Evolutionary conservation across 2,113 vertebrate genomes (phyloP).

Genomic region (Mastomys natalensis): DNA sequence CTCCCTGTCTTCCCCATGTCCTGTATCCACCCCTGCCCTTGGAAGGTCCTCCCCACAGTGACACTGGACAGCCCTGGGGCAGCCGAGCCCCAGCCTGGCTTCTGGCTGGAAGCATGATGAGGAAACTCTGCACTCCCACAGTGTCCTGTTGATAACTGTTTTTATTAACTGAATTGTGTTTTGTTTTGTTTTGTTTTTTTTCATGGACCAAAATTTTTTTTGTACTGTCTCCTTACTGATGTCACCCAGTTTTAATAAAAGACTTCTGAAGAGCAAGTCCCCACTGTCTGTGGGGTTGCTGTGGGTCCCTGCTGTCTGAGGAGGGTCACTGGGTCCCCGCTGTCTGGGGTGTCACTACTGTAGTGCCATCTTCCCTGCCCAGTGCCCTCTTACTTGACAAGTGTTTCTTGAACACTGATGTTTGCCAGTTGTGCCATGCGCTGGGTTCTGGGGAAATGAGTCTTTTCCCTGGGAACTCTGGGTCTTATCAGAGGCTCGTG

Average conservation of each 20-base stretch:
- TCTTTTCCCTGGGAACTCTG: not conserved
- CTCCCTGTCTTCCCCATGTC: slow-evolving; percentile 19
- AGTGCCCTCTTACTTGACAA: not conserved
- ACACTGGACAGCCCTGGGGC: slow-evolving; percentile 72
- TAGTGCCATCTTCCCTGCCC: not conserved
- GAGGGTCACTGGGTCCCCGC: not conserved
- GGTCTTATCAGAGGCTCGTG: not conserved
- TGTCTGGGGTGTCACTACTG: not conserved
- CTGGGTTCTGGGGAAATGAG: not conserved
- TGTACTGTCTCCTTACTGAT: slow-evolving; percentile 89
- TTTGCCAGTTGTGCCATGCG: not conserved
- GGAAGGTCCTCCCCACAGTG: slow-evolving; percentile 76
- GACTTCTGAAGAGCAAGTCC: slow-evolving; percentile 81
- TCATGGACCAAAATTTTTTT: slow-evolving; percentile 90
- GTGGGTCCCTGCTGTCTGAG: not conserved
- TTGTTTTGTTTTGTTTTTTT: slow-evolving; percentile 78
- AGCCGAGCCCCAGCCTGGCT: slow-evolving; percentile 74
- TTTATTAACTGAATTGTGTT: slow-evolving; percentile 86
- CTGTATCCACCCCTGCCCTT: not conserved
- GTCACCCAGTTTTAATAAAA: slow-evolving; percentile 92
- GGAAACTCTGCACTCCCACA: slow-evolving; percentile 81
- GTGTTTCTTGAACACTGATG: not conserved
- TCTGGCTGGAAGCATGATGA: slow-evolving; percentile 77
- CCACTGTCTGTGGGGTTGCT: not conserved
- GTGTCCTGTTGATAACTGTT: slow-evolving; percentile 85